These are phyloP conservation scores for Oxyura jamaicensis DNA, from an alignment of 2,113 vertebrate genomes.

Conservation along the genomic window DNA sequence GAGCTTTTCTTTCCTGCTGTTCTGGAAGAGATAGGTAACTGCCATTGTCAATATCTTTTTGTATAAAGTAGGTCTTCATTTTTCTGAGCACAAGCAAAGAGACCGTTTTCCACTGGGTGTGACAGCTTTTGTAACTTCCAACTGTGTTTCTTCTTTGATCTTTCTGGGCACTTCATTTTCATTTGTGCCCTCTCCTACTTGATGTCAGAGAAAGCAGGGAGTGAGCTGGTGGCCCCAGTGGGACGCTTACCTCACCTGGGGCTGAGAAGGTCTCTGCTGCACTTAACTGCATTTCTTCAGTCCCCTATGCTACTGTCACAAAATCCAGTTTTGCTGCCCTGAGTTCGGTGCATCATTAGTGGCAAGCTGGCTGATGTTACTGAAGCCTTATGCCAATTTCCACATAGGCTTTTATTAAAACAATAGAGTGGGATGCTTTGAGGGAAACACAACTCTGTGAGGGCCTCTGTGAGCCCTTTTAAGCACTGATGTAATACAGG, in stretches of 20 bases:
- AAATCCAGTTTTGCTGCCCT: background rate
- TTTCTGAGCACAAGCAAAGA: background rate
- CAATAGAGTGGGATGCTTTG: background rate
- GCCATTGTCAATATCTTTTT: background rate
- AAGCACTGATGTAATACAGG: background rate
- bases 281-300: rapidly evolving
- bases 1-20: background rate
- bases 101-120: background rate
- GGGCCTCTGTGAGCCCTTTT: background rate
- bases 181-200: rapidly evolving
- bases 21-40: background rate
- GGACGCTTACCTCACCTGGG: background rate
- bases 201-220: background rate
- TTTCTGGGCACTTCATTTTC: rapidly evolving
- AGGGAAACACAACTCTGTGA: no score
- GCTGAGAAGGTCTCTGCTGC: background rate
- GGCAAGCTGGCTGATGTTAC: background rate
- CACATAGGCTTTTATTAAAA: background rate
- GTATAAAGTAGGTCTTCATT: rapidly evolving
- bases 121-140: rapidly evolving
- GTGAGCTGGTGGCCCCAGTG: background rate
- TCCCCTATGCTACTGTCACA: rapidly evolving
- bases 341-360: rapidly evolving
- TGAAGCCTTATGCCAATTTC: background rate
- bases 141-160: background rate